Evolutionary conservation across 2,888 invertebrate species (phyloP), one percentile per base, ranked within the genome.

Genomic region (Caenorhabditis sp.): DNA sequence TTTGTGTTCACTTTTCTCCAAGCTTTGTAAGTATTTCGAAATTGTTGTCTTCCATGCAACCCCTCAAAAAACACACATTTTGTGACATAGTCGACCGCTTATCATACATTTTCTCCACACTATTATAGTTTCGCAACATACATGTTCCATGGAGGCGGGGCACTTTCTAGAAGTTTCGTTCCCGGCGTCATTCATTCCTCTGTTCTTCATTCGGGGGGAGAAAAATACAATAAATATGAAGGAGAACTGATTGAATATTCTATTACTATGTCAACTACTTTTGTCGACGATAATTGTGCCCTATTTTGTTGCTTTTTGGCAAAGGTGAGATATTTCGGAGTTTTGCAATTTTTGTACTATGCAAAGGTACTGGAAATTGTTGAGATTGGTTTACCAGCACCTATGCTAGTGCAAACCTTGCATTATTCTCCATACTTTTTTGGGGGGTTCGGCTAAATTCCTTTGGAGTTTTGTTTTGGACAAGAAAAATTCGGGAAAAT

Each of bases 401-500:
- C 69, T 77, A 36, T 66, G 64, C 67, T 66, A 70, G 73, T 69
- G 63, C 77, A 77, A 83, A 69, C 75, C 78, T 58, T 49, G 71
- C 71, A 43, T 43, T 3, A 43, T 43, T 6, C 43, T 43, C 43
- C n/a, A n/a, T n/a, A 17, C 43, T 43, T 43, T 43, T 43, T 5
- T 5, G 31, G 10, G 31, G 31, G 31, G n/a, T n/a, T n/a, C n/a
- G n/a, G n/a, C n/a, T n/a, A n/a, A n/a, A n/a, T n/a, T n/a, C n/a
- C n/a, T n/a, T n/a, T n/a, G n/a, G n/a, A n/a, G n/a, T n/a, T n/a
- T n/a, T n/a, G n/a, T n/a, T n/a, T n/a, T n/a, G n/a, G n/a, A n/a
- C n/a, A n/a, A n/a, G n/a, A n/a, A n/a, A n/a, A n/a, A n/a, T n/a
- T n/a, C n/a, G n/a, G n/a, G n/a, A n/a, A n/a, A n/a, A n/a, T n/a